phyloP scores from a whole-genome alignment of 2,888 invertebrate genomes.

The Byasa hedistus region DNA sequence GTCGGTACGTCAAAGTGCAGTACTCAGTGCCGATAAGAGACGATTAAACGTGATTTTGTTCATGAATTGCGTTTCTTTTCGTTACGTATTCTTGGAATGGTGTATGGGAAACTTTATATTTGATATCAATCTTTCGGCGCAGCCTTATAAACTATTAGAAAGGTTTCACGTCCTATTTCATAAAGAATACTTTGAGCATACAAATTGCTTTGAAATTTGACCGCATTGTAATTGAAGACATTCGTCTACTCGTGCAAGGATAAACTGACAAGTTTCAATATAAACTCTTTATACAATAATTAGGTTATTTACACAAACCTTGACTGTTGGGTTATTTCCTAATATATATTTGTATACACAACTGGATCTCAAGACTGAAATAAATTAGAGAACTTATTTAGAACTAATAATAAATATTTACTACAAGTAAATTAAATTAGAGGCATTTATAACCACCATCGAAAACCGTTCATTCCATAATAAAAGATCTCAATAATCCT shows the following conservation, averaged over 20 bases:
- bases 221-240: constrained; percentile 24
- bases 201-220: constrained; percentile 19
- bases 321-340: background rate
- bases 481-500: background rate
- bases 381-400: background rate
- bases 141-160: constrained; percentile 30
- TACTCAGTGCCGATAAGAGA: constrained; percentile 30
- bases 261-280: background rate
- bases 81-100: constrained; percentile 30
- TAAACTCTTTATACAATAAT: background rate
- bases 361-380: background rate
- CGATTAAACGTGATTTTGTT: constrained; percentile 34
- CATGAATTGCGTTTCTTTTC: constrained; percentile 16
- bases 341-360: background rate
- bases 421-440: background rate
- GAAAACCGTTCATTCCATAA: background rate
- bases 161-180: constrained; percentile 27
- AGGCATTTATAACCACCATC: background rate
- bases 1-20: constrained; percentile 37
- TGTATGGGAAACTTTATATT: constrained; percentile 31
- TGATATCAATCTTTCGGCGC: constrained; percentile 24
- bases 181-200: constrained; percentile 20
- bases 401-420: background rate
- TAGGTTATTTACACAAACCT: background rate
- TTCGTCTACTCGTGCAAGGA: background rate